phyloP scores from a whole-genome alignment of 2,888 invertebrate genomes.

The Sarcophaga variegata region DNA sequence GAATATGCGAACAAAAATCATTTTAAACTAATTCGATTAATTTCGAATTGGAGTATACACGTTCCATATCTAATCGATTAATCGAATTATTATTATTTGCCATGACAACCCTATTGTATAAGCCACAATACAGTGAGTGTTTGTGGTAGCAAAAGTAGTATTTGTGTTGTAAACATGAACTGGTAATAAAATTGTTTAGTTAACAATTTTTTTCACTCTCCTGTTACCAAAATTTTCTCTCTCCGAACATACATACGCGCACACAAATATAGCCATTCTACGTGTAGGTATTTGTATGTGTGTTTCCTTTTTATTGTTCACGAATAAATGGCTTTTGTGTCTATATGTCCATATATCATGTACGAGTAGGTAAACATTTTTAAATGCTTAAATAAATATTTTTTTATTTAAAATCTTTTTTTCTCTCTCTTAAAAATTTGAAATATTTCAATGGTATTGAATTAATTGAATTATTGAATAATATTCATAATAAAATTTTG shows the following conservation, averaged over 20 bases:
- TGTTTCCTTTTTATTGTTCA: not conserved
- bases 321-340: not conserved
- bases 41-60: too few species aligned
- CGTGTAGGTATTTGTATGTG: too few species aligned
- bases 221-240: not conserved
- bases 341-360: not conserved
- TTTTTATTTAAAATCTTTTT: too few species aligned
- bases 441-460: not conserved
- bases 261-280: not conserved
- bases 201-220: constrained; percentile 20
- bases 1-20: too few species aligned
- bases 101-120: not conserved
- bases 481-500: not conserved
- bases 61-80: too few species aligned
- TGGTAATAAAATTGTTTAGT: constrained; percentile 54
- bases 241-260: not conserved
- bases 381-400: constrained; percentile 10
- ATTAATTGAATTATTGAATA: not conserved
- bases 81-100: too few species aligned
- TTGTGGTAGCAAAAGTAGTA: constrained; percentile 26
- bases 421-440: not conserved
- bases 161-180: constrained; percentile 46
- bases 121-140: not conserved
- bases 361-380: constrained; percentile 1
- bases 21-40: too few species aligned